Percentiles rank a stretch among this genome's conserved stretches.
Conservation (phyloP, 2,888 invertebrate genomes). For the Meliscaeva auricollis region DNA sequence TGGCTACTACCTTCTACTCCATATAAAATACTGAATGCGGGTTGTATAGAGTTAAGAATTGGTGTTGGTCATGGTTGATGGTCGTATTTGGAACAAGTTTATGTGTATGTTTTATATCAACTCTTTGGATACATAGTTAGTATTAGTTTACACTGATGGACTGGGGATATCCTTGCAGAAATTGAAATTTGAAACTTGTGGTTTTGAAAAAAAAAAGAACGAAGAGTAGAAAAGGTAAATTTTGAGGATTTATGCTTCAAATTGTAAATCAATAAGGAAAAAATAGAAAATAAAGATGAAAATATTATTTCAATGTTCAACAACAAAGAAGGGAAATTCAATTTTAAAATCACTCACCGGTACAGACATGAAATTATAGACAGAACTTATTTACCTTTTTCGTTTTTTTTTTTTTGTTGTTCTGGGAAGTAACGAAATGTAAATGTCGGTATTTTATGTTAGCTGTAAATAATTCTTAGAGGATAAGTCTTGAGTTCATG, state of each 20-base stretch:
- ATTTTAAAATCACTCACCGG: constrained; percentile 21
- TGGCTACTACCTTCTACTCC: background rate
- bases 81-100: constrained; percentile 19
- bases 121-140: background rate
- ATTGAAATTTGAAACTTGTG: constrained; percentile 30
- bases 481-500: no score
- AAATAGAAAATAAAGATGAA: background rate
- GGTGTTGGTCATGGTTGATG: constrained; percentile 14
- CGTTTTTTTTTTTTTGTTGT: background rate
- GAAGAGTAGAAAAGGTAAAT: constrained; percentile 19
- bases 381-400: background rate
- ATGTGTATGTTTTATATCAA: background rate
- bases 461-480: no score
- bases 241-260: constrained; percentile 25
- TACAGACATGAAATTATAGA: background rate
- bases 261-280: background rate
- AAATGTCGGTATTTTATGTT: no score
- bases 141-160: background rate
- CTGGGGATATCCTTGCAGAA: constrained; percentile 11
- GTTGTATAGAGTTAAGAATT: background rate
- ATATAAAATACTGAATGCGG: no score
- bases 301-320: constrained; percentile 9
- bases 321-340: constrained; percentile 11
- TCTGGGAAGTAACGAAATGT: no score
- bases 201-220: background rate